Evolutionary conservation across 2,888 invertebrate genomes (phyloP), one percentile per base, ranked within the genome.

Genomic region (Rapana venosa): DNA sequence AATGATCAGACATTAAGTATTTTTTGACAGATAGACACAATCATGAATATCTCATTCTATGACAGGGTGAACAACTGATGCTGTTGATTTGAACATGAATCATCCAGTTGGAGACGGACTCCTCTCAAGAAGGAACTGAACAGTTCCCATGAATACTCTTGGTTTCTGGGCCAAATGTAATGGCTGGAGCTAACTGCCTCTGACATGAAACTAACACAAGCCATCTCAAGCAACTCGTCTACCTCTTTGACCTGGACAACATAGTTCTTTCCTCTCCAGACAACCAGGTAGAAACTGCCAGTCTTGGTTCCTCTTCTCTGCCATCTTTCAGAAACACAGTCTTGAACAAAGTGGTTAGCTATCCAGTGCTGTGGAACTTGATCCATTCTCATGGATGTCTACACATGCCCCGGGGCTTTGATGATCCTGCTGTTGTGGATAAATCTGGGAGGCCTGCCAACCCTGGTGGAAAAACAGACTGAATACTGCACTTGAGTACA

Each of bases 311-410:
- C 8, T 8, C 47, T 47, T 47, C 47, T 47, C 47, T 47, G 47
- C 13, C 26, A n/a, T 22, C 26, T 30, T 70, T 15, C 35, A 87
- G 87, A 35, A 87, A 20, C 6, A 87, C 56, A 13, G 87, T n/a
- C n/a, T n/a, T n/a, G 87, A 8, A 87, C 87, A 87, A 87, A 87
- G 26, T 87, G 87, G 36, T 66, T 70, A 26, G 86, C 70, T 15
- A 30, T 11, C 87, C 70, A 70, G 30, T 66, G 66, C 70, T 87
- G 35, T 36, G 26, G 20, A 20, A n/a, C 35, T 4, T 11, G 15
- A 30, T 87, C 87, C 22, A 26, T 35, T 22, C 87, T 22, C 20
- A 13, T 17, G 22, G 70, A 70, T 4, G 87, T 70, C 87, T 70
- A 87, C 87, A 87, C 35, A 87, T 87, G 70, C 11, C 15, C 5